Conservation (phyloP, 1,140 invertebrate genomes). For the Plodia interpunctella region DNA sequence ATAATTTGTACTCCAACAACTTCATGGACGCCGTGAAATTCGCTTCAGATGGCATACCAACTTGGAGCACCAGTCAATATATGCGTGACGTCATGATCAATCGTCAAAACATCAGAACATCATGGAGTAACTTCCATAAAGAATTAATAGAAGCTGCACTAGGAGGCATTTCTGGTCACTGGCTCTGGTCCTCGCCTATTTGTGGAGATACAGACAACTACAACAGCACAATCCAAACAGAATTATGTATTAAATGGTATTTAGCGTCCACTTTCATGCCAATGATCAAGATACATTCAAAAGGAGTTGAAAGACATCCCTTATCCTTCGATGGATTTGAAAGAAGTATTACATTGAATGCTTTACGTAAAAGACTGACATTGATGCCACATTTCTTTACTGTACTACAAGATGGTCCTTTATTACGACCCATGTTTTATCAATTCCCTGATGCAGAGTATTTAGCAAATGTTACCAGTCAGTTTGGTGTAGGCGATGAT, state of each 20-base stretch:
- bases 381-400: constrained; percentile 60
- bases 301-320: constrained; percentile 39
- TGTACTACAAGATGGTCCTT: constrained; percentile 51
- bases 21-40: constrained; percentile 37
- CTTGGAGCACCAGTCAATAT: constrained; percentile 42
- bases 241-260: constrained; percentile 67
- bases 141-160: constrained; percentile 53
- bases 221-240: constrained; percentile 31
- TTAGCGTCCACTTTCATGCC: constrained; percentile 58
- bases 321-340: constrained; percentile 45
- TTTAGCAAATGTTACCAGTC: constrained; percentile 40
- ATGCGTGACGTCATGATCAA: constrained; percentile 43
- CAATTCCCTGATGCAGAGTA: constrained; percentile 44
- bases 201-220: constrained; percentile 59
- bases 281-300: constrained; percentile 56
- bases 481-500: constrained; percentile 58
- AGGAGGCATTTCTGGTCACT: constrained; percentile 58
- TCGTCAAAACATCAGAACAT: constrained; percentile 49
- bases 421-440: constrained; percentile 67
- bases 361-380: constrained; percentile 41
- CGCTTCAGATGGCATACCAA: constrained; percentile 28
- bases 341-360: constrained; percentile 34
- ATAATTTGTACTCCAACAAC: constrained; percentile 50
- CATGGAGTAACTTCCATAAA: constrained; percentile 48
- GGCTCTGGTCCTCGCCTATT: constrained; percentile 58